Conservation (phyloP, 2,888 invertebrate species). For the Pasiphila rectangulata region DNA sequence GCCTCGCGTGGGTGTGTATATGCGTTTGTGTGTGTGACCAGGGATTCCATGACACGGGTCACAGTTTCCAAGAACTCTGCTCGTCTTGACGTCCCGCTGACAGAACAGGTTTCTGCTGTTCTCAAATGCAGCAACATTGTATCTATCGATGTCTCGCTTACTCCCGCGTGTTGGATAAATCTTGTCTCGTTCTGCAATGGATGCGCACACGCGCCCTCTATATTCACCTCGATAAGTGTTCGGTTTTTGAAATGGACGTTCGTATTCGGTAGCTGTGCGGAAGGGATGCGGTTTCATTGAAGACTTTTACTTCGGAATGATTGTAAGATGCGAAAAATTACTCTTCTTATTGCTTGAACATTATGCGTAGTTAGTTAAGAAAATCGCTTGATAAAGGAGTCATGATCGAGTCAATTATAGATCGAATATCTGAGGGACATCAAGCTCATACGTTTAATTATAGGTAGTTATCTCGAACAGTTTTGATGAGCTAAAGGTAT, state of each 20-base stretch:
- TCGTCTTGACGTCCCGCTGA: constrained; percentile 79
- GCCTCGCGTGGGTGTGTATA: constrained; percentile 44
- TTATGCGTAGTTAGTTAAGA: not conserved
- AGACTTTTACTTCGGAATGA: constrained; percentile 1
- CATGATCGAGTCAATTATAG: too few species aligned
- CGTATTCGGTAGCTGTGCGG: constrained; percentile 70
- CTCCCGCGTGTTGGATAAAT: constrained; percentile 34
- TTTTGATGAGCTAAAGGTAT: too few species aligned
- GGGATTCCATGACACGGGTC: constrained; percentile 81
- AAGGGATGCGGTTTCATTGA: constrained; percentile 68
- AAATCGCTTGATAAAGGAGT: constrained; percentile 3
- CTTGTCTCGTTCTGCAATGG: constrained; percentile 58
- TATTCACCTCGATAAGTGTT: constrained; percentile 70
- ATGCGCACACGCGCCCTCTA: constrained; percentile 75
- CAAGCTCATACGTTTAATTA: too few species aligned
- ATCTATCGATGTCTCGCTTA: constrained; percentile 52
- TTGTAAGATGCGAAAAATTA: not conserved
- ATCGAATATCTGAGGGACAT: too few species aligned
- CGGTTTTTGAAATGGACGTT: constrained; percentile 68
- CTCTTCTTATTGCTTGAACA: not conserved
- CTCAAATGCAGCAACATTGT: constrained; percentile 70
- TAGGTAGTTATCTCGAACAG: constrained; percentile 4
- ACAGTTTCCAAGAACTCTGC: constrained; percentile 78
- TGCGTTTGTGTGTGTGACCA: constrained; percentile 58
- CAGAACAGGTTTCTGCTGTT: constrained; percentile 78